Evolutionary conservation across 30 jellyfish, hydroid and myxozoan species (phyloP), one percentile per base, ranked within the genome.

Genomic region (Turritopsis dohrnii): DNA sequence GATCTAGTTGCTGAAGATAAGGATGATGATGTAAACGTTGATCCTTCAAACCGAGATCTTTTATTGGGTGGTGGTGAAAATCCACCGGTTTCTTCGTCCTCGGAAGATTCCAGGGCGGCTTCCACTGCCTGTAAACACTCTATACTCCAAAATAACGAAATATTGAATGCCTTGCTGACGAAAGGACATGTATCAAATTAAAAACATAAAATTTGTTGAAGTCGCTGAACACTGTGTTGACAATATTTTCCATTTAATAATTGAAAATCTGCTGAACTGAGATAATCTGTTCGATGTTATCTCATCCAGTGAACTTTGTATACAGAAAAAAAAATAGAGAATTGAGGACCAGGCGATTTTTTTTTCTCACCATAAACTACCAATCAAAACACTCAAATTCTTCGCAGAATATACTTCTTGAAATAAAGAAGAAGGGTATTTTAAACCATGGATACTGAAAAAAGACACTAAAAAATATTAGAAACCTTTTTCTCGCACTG

Each of bases 41-140:
- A 53, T 73, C 89, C 91, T 31, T 90, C 90, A 28, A 86, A 82
- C 90, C 97, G 96, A 82, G 97, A 88, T 84, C 90, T 86, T 90
- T 91, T 91, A 29, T 71, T 87, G 41, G 89, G 89, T 83, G 97
- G 97, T 83, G 97, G 97, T 88, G 97, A 88, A 77, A 88, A 73
- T 88, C 88, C 96, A 85, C 97, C 97, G 81, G 88, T 87, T 83
- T 86, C 83, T 79, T 91, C 92, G 73, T 91, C 97, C 83, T 79
- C 93, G 86, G 96, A 86, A 66, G 96, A 86, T 87, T 91, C 97
- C 96, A 87, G 96, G 90, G 93, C 96, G 96, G 88, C 96, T 87
- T 86, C 96, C 89, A 87, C 92, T 93, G 96, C 97, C 96, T 89
- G 89, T 86, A 89, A 82, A 81, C 87, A 88, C 96, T 89, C 94